These are phyloP conservation scores for Tetramorium alpestre DNA, from an alignment of 1,140 invertebrate species.

Conservation along the genomic window DNA sequence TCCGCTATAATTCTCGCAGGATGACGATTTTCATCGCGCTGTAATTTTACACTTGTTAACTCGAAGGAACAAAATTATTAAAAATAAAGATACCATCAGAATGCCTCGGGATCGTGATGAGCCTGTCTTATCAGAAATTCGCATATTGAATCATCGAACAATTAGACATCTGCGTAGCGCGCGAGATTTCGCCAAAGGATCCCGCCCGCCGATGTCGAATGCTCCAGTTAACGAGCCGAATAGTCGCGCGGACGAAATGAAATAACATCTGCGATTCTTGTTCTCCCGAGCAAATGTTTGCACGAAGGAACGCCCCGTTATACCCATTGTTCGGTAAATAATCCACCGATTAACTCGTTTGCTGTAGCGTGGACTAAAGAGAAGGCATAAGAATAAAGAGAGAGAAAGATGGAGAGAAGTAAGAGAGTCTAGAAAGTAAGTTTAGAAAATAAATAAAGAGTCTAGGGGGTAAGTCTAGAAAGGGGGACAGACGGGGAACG, in stretches of 20 bases:
- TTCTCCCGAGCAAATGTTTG: slow-evolving; percentile 68
- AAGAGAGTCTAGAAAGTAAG: neutral
- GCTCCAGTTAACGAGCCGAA: slow-evolving; percentile 64
- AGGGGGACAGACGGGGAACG: no score
- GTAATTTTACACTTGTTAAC: neutral
- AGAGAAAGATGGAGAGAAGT: neutral
- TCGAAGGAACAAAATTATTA: neutral
- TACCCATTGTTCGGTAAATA: slow-evolving; percentile 80
- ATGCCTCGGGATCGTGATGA: neutral
- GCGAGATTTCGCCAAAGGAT: slow-evolving; percentile 62
- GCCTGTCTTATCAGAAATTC: neutral
- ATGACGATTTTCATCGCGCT: neutral
- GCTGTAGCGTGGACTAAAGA: slow-evolving; percentile 36
- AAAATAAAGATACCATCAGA: neutral
- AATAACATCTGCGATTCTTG: slow-evolving; percentile 64
- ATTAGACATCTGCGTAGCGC: slow-evolving; percentile 52
- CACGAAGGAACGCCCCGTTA: slow-evolving; percentile 67
- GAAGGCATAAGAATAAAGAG: neutral
- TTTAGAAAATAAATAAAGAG: neutral
- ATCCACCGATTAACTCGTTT: slow-evolving; percentile 76
- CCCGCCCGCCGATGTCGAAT: slow-evolving; percentile 30
- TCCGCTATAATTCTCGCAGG: neutral
- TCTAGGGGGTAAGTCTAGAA: neutral
- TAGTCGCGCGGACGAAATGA: slow-evolving; percentile 59
- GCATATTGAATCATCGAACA: neutral